Percentiles rank a stretch among this genome's conserved stretches.
Conservation (phyloP, 2,888 invertebrate species). For the Busseola fusca region DNA sequence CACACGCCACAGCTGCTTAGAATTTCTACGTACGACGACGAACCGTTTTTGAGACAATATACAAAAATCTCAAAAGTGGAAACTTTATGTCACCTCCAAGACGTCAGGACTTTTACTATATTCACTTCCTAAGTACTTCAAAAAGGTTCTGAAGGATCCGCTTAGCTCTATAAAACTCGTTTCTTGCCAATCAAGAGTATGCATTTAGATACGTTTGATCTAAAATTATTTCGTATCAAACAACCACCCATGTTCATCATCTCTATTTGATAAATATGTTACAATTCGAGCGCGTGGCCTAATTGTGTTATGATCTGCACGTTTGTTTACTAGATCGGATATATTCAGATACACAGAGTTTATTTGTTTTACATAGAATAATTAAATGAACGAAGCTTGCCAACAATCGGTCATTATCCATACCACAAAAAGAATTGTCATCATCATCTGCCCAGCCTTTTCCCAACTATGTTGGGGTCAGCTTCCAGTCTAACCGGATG, state of each 20-base stretch:
- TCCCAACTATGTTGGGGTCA: background rate
- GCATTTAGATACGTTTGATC: background rate
- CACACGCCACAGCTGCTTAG: too few relatives aligned
- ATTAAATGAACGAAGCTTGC: background rate
- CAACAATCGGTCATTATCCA: background rate
- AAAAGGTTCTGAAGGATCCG: background rate
- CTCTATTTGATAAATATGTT: background rate
- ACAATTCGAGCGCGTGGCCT: constrained; percentile 9
- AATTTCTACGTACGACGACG: too few relatives aligned
- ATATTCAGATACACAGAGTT: background rate
- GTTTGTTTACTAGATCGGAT: constrained; percentile 26
- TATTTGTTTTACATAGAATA: constrained; percentile 13
- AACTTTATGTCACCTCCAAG: too few relatives aligned
- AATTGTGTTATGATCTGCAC: constrained; percentile 12
- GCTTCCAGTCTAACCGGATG: background rate
- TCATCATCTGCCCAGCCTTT: background rate
- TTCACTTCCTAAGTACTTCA: background rate
- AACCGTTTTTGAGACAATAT: too few relatives aligned
- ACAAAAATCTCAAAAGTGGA: too few relatives aligned
- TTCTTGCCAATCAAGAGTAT: background rate
- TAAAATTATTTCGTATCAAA: constrained; percentile 2
- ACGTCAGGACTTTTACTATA: too few relatives aligned
- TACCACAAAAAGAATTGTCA: background rate
- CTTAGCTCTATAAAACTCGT: background rate
- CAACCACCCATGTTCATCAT: too few relatives aligned